phyloP scores from a whole-genome alignment of 2,797 vertebrate genomes.

The Trematomus bernacchii region DNA sequence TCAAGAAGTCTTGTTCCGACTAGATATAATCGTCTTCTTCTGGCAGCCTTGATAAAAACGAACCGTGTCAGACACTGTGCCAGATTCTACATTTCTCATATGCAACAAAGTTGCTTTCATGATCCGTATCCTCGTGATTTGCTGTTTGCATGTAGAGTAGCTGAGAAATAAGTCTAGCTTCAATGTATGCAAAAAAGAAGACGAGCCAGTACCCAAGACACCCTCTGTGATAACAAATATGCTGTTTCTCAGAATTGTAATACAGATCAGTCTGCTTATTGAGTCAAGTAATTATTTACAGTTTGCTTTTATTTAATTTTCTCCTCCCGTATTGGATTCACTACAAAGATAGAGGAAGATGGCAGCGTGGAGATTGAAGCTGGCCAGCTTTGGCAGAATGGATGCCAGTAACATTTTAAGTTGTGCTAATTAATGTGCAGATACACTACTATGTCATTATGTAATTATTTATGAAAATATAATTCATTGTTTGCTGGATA shows the following conservation, averaged over 20 bases:
- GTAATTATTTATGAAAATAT: constrained; percentile 40
- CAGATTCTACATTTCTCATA: constrained; percentile 43
- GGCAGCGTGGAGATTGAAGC: constrained; percentile 58
- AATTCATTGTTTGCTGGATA: constrained; percentile 27
- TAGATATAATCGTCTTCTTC: constrained; percentile 22
- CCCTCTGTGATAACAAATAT: constrained; percentile 70
- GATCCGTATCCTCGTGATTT: constrained; percentile 41
- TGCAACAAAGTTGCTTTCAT: constrained; percentile 51
- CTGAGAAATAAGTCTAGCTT: constrained; percentile 47
- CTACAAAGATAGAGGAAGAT: constrained; percentile 65
- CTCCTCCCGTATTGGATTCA: constrained; percentile 61
- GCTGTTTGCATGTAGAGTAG: constrained; percentile 38
- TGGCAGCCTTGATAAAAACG: constrained; percentile 24
- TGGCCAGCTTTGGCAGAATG: constrained; percentile 58
- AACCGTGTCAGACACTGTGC: constrained; percentile 24
- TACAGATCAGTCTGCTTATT: constrained; percentile 85
- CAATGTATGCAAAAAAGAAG: constrained; percentile 70
- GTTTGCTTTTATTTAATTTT: constrained; percentile 81
- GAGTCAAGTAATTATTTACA: constrained; percentile 83
- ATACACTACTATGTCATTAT: constrained; percentile 45
- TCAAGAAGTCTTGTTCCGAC: constrained; percentile 17
- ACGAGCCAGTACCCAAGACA: constrained; percentile 55
- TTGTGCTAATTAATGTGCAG: constrained; percentile 64
- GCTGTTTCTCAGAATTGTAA: constrained; percentile 79
- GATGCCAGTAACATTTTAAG: constrained; percentile 68